Evolutionary conservation across 2,888 invertebrate species (phyloP).

Genomic region (Ennomos fuscantarius): DNA sequence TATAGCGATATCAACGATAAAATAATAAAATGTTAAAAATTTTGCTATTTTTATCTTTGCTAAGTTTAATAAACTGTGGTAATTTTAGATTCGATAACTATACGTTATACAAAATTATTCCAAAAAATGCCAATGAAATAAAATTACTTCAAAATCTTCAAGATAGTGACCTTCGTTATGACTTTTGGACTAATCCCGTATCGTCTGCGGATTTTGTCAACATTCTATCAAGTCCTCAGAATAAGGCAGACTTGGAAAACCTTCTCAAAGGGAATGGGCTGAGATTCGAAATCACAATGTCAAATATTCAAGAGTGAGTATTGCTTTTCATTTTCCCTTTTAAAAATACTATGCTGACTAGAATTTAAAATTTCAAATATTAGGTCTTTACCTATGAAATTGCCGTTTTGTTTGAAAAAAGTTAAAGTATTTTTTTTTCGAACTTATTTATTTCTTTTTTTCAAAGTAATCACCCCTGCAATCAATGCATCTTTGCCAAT

Average conservation of each 20-base stretch:
- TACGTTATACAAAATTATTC: conserved; percentile 78
- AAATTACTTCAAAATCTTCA: conserved; percentile 72
- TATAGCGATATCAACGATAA: no score
- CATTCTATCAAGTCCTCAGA: conserved; percentile 64
- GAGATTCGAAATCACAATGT: conserved; percentile 61
- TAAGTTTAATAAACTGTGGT: conserved; percentile 40
- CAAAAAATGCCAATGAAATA: conserved; percentile 71
- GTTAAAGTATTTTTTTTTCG: no score
- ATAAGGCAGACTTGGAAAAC: conserved; percentile 54
- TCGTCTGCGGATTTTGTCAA: conserved; percentile 55
- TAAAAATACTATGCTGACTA: not conserved
- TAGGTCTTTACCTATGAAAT: no score
- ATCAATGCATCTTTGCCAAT: no score
- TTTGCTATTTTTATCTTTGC: conserved; percentile 29
- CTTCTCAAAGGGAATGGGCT: conserved; percentile 59
- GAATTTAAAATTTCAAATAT: not conserved
- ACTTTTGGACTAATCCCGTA: conserved; percentile 66
- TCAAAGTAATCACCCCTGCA: no score
- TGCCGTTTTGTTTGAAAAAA: no score
- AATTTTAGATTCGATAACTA: conserved; percentile 59
- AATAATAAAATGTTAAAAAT: conserved; percentile 36
- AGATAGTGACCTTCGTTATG: conserved; percentile 59
- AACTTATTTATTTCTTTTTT: no score
- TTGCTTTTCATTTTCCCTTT: conserved; percentile 4
- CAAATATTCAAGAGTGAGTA: conserved; percentile 77